Evolutionary conservation across 64 coral and sea anemone genomes (phyloP).

Genomic region (Stylophora pistillata): DNA sequence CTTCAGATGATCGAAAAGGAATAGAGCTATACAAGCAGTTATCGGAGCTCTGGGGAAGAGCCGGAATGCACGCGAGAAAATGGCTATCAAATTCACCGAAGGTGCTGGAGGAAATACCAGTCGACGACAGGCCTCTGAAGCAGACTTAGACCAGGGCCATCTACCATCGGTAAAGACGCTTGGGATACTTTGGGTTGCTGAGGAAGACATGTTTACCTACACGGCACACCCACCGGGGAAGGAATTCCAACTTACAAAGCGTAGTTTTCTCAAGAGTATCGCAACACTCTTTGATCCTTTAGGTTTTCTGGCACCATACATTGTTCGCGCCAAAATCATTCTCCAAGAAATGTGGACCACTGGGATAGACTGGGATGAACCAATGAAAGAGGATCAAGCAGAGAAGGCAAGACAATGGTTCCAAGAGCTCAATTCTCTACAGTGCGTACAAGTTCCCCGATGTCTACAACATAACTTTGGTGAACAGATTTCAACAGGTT

Average conservation of each 20-base stretch:
- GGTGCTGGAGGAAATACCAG: too few species aligned
- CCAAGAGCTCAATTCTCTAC: constrained; percentile 6
- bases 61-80: too few species aligned
- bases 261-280: neutral
- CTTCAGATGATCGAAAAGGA: too few species aligned
- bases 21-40: too few species aligned
- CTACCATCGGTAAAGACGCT: constrained; percentile 13
- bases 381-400: neutral
- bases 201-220: constrained; percentile 2
- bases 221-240: too few species aligned
- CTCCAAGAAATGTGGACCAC: neutral
- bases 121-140: neutral
- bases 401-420: constrained; percentile 25
- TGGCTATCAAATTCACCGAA: too few species aligned
- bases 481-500: constrained; percentile 5
- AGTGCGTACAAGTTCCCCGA: constrained; percentile 19
- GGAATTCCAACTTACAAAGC: too few species aligned
- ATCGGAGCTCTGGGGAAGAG: too few species aligned
- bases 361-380: neutral
- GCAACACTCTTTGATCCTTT: neutral
- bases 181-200: too few species aligned
- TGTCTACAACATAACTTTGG: too few species aligned
- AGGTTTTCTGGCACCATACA: neutral
- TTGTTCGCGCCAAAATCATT: neutral
- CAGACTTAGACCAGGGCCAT: neutral